Evolutionary conservation across 2,888 invertebrate species (phyloP).

Genomic region (Abrostola triplasia): DNA sequence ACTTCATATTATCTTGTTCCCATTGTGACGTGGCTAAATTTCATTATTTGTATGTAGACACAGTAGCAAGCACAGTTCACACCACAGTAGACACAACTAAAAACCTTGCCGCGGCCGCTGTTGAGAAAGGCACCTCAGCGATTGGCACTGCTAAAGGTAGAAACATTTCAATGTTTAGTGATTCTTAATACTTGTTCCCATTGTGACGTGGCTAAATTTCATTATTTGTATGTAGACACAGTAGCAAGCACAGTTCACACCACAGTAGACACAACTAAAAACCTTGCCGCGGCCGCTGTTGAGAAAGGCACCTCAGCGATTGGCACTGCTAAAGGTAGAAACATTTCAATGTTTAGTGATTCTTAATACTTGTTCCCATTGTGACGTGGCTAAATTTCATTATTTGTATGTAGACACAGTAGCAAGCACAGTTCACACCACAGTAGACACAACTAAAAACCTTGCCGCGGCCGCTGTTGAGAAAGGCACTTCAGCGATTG

Average conservation of each 20-base stretch:
- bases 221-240: conserved; percentile 19
- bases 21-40: neutral
- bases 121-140: conserved; percentile 34
- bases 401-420: conserved; percentile 33
- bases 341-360: neutral
- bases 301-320: conserved; percentile 31
- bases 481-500: conserved; percentile 32
- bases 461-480: conserved; percentile 40
- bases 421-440: conserved; percentile 40
- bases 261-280: conserved; percentile 48
- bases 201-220: neutral
- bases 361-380: neutral
- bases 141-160: conserved; percentile 63
- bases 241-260: conserved; percentile 35
- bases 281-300: conserved; percentile 35
- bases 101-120: conserved; percentile 42
- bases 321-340: conserved; percentile 59
- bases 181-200: neutral
- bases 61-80: conserved; percentile 43
- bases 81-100: conserved; percentile 49
- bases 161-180: neutral
- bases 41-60: conserved; percentile 26
- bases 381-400: conserved; percentile 3
- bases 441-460: conserved; percentile 50
- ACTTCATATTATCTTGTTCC: conserved; percentile 2